These are phyloP conservation scores for Epizoanthus stellaris DNA, from an alignment of 92 coral and sea anemone species.

Conservation along the genomic window DNA sequence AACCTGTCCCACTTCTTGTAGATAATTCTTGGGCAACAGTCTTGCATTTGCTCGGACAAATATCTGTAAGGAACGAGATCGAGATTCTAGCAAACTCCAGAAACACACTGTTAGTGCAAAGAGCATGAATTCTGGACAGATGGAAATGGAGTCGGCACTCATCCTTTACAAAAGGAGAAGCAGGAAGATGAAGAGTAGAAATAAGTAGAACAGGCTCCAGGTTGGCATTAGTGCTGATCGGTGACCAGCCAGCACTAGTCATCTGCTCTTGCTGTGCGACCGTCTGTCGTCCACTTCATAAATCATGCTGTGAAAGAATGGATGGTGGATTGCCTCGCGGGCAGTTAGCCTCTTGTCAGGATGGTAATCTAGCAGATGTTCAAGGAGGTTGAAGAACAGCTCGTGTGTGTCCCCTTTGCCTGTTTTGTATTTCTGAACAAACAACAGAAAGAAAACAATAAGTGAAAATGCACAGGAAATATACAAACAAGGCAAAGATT, in stretches of 20 bases:
- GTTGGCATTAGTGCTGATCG: not conserved
- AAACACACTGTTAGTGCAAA: not conserved
- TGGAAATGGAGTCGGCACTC: not conserved
- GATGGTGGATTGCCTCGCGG: constrained; percentile 88
- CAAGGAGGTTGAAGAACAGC: constrained; percentile 84
- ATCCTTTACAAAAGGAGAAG: constrained; percentile 12
- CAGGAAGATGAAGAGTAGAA: not conserved
- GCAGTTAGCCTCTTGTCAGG: constrained; percentile 86
- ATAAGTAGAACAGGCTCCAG: constrained; percentile 13
- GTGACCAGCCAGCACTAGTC: constrained; percentile 52
- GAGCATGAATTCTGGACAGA: not conserved
- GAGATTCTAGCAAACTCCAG: not conserved
- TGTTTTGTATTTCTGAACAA: constrained; percentile 78
- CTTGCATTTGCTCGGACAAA: too few species aligned
- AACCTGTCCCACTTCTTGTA: too few species aligned
- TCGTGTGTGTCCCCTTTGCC: constrained; percentile 82
- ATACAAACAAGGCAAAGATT: not conserved
- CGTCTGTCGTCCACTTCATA: constrained; percentile 60
- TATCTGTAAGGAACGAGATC: too few species aligned
- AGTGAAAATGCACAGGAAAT: not conserved
- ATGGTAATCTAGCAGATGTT: constrained; percentile 86
- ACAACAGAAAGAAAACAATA: not conserved
- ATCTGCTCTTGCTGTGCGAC: constrained; percentile 96
- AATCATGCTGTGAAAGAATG: constrained; percentile 78
- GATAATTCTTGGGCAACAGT: too few species aligned